These are phyloP conservation scores for Brenthis hecate DNA, from an alignment of 2,888 invertebrate species.

Conservation along the genomic window DNA sequence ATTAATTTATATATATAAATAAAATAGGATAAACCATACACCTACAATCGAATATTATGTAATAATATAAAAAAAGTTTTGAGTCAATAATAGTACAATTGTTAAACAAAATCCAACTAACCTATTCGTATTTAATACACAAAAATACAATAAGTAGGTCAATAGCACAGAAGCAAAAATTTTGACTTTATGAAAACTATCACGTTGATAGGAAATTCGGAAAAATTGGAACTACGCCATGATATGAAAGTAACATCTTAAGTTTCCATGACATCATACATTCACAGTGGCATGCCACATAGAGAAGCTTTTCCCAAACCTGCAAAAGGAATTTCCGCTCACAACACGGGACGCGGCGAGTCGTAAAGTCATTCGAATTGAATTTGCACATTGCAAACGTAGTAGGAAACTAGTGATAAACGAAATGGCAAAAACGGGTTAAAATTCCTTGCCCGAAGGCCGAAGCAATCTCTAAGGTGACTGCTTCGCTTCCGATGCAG, in stretches of 20 bases:
- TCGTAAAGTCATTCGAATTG: slow-evolving; percentile 63
- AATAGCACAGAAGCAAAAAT: background rate
- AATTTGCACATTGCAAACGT: slow-evolving; percentile 51
- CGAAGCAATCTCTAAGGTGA: slow-evolving; percentile 52
- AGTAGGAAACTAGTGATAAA: slow-evolving; percentile 48
- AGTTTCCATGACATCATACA: slow-evolving; percentile 65
- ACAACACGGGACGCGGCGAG: slow-evolving; percentile 55
- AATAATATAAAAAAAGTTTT: too few relatives aligned
- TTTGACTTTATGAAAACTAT: background rate
- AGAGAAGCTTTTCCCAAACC: slow-evolving; percentile 63
- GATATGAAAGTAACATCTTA: slow-evolving; percentile 63
- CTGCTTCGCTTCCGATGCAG: slow-evolving; percentile 60
- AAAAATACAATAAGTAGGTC: too few relatives aligned
- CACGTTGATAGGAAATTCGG: slow-evolving; percentile 35
- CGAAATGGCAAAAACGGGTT: slow-evolving; percentile 51
- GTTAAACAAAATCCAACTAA: too few relatives aligned
- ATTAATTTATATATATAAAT: too few relatives aligned
- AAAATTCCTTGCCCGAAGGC: slow-evolving; percentile 46
- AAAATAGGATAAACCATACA: too few relatives aligned
- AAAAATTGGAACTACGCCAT: slow-evolving; percentile 63
- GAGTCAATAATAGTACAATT: too few relatives aligned
- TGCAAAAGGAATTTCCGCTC: slow-evolving; percentile 53
- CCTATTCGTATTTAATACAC: too few relatives aligned
- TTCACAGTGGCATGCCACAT: slow-evolving; percentile 55
- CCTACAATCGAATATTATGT: too few relatives aligned